A percentile compares a stretch with the other conserved stretches of the same genome.
Evolutionary conservation across 2,797 vertebrate genomes (phyloP).

Genomic region (Pseudotriccus pelzelni): DNA sequence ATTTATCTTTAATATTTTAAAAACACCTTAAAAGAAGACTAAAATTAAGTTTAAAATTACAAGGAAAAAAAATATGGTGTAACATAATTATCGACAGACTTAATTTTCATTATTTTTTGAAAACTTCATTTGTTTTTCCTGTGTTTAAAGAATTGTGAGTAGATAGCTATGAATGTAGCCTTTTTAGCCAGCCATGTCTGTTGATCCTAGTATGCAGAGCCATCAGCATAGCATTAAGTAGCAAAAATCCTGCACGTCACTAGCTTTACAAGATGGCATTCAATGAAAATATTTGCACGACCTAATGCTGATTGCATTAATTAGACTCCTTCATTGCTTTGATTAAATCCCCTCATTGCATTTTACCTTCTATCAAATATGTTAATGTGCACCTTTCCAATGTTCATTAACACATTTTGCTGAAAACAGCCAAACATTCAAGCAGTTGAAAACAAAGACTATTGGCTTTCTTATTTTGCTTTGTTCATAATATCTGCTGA

Average conservation of each 20-base stretch:
- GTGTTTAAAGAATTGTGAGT: not conserved
- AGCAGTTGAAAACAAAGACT: conserved; percentile 59
- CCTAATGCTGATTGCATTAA: conserved; percentile 82
- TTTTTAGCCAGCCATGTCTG: conserved; percentile 46
- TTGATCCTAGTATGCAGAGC: conserved; percentile 9
- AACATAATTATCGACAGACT: not conserved
- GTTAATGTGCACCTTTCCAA: conserved; percentile 73
- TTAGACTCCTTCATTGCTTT: conserved; percentile 78
- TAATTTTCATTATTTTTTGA: not conserved
- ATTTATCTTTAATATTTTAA: not conserved
- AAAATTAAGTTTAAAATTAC: not conserved
- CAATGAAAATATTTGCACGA: conserved; percentile 83
- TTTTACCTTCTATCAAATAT: conserved; percentile 77
- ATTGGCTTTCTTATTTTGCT: conserved; percentile 64
- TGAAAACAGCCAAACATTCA: conserved; percentile 63
- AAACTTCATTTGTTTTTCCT: not conserved
- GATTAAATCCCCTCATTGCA: conserved; percentile 79
- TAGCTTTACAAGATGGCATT: conserved; percentile 85
- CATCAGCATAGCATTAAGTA: conserved; percentile 6
- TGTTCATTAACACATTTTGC: conserved; percentile 73
- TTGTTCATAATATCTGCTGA: conserved; percentile 40
- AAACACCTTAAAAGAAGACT: not conserved
- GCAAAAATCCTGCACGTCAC: conserved; percentile 64
- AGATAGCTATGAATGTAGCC: not conserved
- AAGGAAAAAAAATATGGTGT: not conserved